Conservation (phyloP, 1,140 invertebrate genomes). For the Coboldia fuscipes region DNA sequence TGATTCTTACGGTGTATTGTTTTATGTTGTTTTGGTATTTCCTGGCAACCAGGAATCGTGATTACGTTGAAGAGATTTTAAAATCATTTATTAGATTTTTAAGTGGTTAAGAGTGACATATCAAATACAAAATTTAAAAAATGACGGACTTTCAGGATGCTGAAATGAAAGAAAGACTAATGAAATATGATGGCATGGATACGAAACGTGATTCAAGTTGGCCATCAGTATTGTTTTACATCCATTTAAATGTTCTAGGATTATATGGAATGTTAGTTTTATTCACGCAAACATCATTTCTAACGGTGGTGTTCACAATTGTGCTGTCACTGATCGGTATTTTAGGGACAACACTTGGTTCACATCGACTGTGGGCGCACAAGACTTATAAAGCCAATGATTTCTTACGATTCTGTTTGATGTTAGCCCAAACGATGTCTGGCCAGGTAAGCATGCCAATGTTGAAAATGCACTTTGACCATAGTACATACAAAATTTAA, state of each 20-base stretch:
- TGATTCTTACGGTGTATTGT: too few species aligned
- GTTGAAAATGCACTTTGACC: too few species aligned
- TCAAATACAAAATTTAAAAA: not conserved
- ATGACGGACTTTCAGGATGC: not conserved
- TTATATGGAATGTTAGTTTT: constrained; percentile 32
- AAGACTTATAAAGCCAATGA: constrained; percentile 50
- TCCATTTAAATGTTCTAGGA: constrained; percentile 40
- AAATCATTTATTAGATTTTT: too few species aligned
- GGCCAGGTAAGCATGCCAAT: constrained; percentile 44
- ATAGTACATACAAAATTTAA: too few species aligned
- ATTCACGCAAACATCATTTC: constrained; percentile 31
- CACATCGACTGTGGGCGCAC: constrained; percentile 84
- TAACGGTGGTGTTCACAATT: constrained; percentile 32
- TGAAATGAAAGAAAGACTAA: not conserved
- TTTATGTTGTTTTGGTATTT: too few species aligned
- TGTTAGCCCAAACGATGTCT: constrained; percentile 56
- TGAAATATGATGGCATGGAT: constrained; percentile 2
- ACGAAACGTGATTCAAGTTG: constrained; percentile 33
- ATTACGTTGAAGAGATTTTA: too few species aligned
- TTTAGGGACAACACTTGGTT: constrained; percentile 62
- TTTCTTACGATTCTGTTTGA: constrained; percentile 48
- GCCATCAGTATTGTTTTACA: constrained; percentile 38
- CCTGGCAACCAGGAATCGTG: too few species aligned
- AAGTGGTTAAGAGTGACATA: too few species aligned
- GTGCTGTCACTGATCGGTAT: constrained; percentile 32